phyloP scores from a whole-genome alignment of 2,113 vertebrate species.

The Diadophis punctatus region DNA sequence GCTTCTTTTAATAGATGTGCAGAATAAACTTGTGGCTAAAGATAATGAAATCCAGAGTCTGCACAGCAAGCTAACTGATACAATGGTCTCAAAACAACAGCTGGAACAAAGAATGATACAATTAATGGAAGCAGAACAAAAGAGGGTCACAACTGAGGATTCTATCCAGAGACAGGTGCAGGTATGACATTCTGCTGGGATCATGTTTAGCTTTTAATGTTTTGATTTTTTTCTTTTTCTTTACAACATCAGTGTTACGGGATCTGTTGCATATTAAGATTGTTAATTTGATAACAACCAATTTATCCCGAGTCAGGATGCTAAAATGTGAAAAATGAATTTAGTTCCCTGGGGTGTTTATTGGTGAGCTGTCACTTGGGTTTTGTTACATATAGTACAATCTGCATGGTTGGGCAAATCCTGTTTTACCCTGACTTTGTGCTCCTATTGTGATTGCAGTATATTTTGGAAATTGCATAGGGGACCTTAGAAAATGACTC shows the following conservation, averaged over 20 bases:
- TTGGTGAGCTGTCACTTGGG: not conserved
- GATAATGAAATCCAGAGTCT: conserved; percentile 93
- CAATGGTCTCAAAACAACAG: conserved; percentile 88
- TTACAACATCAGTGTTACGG: not conserved
- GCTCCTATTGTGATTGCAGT: not conserved
- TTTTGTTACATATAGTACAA: not conserved
- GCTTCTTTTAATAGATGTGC: conserved; percentile 79
- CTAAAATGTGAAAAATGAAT: not conserved
- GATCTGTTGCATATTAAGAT: not conserved
- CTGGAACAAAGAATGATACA: conserved; percentile 89
- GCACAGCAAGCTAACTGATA: conserved; percentile 88
- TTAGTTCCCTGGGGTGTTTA: not conserved
- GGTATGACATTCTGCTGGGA: conserved; percentile 41
- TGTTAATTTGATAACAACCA: not conserved
- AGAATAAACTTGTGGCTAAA: conserved; percentile 82
- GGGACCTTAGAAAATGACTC: not conserved
- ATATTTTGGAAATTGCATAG: not conserved
- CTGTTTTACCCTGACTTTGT: not conserved
- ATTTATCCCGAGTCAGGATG: not conserved
- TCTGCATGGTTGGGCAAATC: not conserved
- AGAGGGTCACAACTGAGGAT: conserved; percentile 80
- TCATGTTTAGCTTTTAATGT: not conserved
- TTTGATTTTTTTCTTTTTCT: not conserved
- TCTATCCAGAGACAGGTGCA: conserved; percentile 79
- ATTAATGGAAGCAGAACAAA: conserved; percentile 86